phyloP scores from a whole-genome alignment of 1,140 invertebrate species.

The Anastrepha ludens region DNA sequence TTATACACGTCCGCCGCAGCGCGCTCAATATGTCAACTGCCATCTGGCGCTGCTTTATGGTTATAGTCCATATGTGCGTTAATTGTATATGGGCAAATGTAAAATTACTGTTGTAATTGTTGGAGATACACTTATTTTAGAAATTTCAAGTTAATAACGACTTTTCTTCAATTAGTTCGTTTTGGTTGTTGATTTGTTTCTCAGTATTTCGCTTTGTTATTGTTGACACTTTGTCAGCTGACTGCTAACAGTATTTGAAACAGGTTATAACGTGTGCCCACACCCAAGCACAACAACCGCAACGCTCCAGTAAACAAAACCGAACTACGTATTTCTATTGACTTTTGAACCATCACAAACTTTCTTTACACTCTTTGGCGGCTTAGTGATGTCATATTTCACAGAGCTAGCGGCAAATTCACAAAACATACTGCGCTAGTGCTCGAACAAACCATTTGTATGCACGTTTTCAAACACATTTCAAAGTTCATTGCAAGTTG shows the following conservation, averaged over 20 bases:
- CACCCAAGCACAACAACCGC: neutral
- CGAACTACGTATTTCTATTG: neutral
- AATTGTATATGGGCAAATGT: neutral
- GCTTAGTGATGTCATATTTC: slow-evolving; percentile 25
- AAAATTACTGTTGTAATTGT: neutral
- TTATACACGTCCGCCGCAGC: neutral
- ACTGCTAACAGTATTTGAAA: neutral
- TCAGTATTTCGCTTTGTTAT: neutral
- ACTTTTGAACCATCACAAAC: neutral
- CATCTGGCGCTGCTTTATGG: neutral
- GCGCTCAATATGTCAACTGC: slow-evolving; percentile 19
- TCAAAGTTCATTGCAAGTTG: neutral
- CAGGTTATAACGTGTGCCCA: neutral
- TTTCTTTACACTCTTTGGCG: neutral
- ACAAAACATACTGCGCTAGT: neutral
- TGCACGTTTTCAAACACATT: neutral
- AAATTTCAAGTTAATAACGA: too few species aligned
- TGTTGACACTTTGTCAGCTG: neutral
- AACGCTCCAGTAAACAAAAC: neutral
- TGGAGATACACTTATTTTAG: neutral
- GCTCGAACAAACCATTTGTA: neutral
- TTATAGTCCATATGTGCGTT: slow-evolving; percentile 5
- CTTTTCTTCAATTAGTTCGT: neutral
- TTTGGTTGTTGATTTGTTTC: neutral
- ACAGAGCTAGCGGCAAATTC: neutral